Base-by-base conservation (phyloP, 1,140 invertebrate genomes). In the Bombus consobrinus region DNA sequence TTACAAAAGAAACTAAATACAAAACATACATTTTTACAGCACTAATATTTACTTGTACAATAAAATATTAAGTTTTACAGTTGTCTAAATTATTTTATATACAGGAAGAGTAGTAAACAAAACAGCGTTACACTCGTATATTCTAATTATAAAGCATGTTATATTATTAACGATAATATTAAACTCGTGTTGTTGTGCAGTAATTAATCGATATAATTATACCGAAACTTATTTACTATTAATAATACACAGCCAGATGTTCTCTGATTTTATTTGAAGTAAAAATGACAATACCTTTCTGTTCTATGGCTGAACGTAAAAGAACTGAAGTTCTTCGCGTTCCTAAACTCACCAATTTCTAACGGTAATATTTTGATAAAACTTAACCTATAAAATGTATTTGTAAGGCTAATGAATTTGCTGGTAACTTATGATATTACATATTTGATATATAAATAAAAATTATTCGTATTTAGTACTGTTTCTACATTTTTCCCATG, bases 201-300 rank as follows among this genome's bases (percentile, higher is more conserved):
- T 13, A n/a, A 59, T 79, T 88, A 86, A 69, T 66, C 1, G 9
- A 80, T 10, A 69, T 66, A 66, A 82, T 79, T 75, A 47, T n/a
- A 69, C 2, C 8, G 15, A 43, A 74, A 62, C 0, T 68, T 82
- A 25, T 68, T 80, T 66, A 15, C 77, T 32, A 3, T 34, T 39
- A 47, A 75, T 0, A 79, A 81, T 68, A 81, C 34, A 74, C 2
- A 69, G 4, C 18, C 53, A 5, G 93, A 93, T 93, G 92, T 88
- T 89, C 37, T 78, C 25, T 73, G 93, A 93, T 93, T 92, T 87
- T 77, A 71, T 79, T 86, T 22, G 2, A 79, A 32, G 15, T 43
- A 75, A 91, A 88, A 80, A 75, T 74, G 25, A n/a, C 78, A 74
- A 83, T 92, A 93, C 92, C 92, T 93, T 69, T 85, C 85, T 78